phyloP scores from a whole-genome alignment of 30 jellyfish, hydroid and myxozoan genomes.

The Aurelia sp. region DNA sequence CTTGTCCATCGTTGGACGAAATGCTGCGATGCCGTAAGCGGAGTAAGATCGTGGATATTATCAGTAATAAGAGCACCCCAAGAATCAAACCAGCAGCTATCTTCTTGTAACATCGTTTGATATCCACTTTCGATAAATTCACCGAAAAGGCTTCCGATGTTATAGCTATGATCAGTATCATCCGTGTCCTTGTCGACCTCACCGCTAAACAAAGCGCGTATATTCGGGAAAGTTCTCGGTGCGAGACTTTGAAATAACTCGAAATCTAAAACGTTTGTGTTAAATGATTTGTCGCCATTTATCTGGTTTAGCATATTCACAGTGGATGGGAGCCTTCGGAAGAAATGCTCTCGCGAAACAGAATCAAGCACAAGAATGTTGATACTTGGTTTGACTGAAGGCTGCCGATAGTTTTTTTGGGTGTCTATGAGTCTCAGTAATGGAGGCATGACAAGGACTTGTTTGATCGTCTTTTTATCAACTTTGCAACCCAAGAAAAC shows the following conservation, averaged over 20 bases:
- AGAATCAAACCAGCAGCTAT: constrained; percentile 97
- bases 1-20: constrained; percentile 78
- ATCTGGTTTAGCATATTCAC: constrained; percentile 53
- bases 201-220: constrained; percentile 97
- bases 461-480: constrained; percentile 68
- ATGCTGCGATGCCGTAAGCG: constrained; percentile 42
- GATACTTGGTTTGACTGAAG: constrained; percentile 47
- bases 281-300: constrained; percentile 17
- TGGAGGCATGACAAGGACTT: constrained; percentile 91
- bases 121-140: constrained; percentile 77
- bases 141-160: constrained; percentile 73
- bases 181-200: constrained; percentile 92
- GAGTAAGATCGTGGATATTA: constrained; percentile 84
- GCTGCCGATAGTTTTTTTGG: constrained; percentile 20
- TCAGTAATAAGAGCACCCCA: constrained; percentile 98
- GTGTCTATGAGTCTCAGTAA: constrained; percentile 28
- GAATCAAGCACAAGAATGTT: constrained; percentile 91
- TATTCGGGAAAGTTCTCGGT: constrained; percentile 97
- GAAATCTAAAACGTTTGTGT: constrained; percentile 77
- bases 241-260: constrained; percentile 96
- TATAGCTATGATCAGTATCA: constrained; percentile 76
- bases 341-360: constrained; percentile 94
- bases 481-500: constrained; percentile 80
- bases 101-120: constrained; percentile 96
- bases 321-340: constrained; percentile 86